phyloP scores from a whole-genome alignment of 2,113 vertebrate genomes.

The Morone saxatilis region DNA sequence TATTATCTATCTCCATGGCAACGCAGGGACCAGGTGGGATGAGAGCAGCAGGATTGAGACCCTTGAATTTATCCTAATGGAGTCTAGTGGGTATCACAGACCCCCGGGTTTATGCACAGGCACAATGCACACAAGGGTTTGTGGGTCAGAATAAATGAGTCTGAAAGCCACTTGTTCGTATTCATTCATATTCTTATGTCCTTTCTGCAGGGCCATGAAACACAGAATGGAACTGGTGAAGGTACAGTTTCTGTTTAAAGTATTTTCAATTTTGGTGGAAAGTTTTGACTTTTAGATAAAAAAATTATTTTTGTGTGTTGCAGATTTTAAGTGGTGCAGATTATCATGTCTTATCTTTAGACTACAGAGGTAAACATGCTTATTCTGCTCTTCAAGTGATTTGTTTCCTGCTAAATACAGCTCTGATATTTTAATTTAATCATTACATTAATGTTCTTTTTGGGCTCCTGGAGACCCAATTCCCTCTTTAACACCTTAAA shows the following conservation, averaged over 20 bases:
- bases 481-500: neutral
- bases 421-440: too few species aligned
- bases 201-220: constrained; percentile 82
- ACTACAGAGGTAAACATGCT: constrained; percentile 89
- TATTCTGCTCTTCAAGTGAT: neutral
- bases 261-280: neutral
- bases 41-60: constrained; percentile 41
- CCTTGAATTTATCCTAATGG: constrained; percentile 63
- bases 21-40: constrained; percentile 86
- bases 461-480: neutral
- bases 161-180: constrained; percentile 38
- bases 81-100: constrained; percentile 61
- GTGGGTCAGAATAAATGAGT: constrained; percentile 26
- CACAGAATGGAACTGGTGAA: constrained; percentile 87
- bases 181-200: constrained; percentile 38
- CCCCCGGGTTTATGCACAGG: constrained; percentile 26
- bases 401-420: too few species aligned
- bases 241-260: constrained; percentile 74
- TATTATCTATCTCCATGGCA: constrained; percentile 92
- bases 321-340: constrained; percentile 66
- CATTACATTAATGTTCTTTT: too few species aligned
- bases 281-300: neutral
- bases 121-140: constrained; percentile 18
- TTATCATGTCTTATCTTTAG: constrained; percentile 87
- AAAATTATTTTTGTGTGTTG: constrained; percentile 14